phyloP scores from a whole-genome alignment of 2,888 invertebrate genomes.

The Trichopoda pennipes region DNA sequence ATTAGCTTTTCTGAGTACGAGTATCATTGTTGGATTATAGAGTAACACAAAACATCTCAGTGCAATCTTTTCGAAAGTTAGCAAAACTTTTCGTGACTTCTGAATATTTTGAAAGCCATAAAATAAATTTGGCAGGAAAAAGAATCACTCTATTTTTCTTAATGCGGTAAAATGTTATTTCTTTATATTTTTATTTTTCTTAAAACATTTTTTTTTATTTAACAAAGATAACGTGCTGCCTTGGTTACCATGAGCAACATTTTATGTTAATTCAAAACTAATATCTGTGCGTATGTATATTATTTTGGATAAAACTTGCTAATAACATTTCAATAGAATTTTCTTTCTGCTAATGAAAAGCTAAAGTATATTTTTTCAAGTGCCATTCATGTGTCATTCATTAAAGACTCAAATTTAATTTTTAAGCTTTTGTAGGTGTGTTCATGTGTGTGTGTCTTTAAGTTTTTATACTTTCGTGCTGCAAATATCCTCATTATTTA shows the following conservation, averaged over 20 bases:
- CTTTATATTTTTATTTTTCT: too few species aligned
- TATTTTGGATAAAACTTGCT: neutral
- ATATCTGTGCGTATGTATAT: neutral
- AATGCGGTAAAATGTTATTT: too few species aligned
- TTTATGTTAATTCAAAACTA: neutral
- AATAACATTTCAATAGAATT: neutral
- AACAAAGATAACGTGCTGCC: neutral
- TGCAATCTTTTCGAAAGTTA: too few species aligned
- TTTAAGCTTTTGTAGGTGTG: neutral
- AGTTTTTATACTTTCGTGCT: neutral
- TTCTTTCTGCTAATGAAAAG: neutral
- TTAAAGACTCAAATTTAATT: conserved; percentile 42
- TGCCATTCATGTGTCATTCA: conserved; percentile 15
- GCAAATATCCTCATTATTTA: conserved; percentile 16
- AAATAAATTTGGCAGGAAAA: too few species aligned
- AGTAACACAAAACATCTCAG: too few species aligned
- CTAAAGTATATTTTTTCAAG: neutral
- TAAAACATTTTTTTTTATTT: too few species aligned
- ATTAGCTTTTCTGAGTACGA: too few species aligned
- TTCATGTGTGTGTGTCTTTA: neutral
- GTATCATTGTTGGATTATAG: too few species aligned
- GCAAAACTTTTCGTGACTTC: too few species aligned
- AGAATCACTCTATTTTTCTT: too few species aligned
- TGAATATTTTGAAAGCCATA: too few species aligned
- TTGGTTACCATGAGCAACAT: neutral